These are phyloP conservation scores for Aphidius ervi DNA, from an alignment of 1,140 invertebrate genomes.

Conservation along the genomic window DNA sequence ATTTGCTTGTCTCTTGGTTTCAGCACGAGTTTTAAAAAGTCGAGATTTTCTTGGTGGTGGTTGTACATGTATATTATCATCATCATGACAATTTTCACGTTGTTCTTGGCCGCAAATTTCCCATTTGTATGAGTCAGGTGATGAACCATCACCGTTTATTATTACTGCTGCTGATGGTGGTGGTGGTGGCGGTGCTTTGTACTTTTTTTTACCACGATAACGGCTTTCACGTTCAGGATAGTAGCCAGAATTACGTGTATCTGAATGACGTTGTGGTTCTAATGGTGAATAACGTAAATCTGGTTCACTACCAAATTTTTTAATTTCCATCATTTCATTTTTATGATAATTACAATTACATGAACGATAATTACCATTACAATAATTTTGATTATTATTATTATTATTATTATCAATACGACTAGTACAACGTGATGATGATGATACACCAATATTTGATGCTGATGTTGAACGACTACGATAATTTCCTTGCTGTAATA, in stretches of 20 bases:
- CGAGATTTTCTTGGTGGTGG: constrained; percentile 59
- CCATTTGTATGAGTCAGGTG: constrained; percentile 35
- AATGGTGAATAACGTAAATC: constrained; percentile 54
- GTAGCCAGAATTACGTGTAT: constrained; percentile 25
- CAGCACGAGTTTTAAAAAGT: constrained; percentile 70
- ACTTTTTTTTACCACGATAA: constrained; percentile 61
- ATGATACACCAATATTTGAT: constrained; percentile 30
- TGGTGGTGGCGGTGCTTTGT: constrained; percentile 61
- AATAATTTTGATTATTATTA: constrained; percentile 26
- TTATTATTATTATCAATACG: too few species aligned
- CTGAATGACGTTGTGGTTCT: constrained; percentile 26
- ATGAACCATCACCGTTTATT: constrained; percentile 28
- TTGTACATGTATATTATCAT: constrained; percentile 26
- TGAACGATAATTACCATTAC: constrained; percentile 30
- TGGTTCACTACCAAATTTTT: constrained; percentile 68
- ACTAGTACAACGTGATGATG: constrained; percentile 24
- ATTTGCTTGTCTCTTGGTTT: constrained; percentile 57
- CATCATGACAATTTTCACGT: constrained; percentile 21
- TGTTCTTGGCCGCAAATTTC: constrained; percentile 38
- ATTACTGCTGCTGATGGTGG: not conserved
- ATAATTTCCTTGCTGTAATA: constrained; percentile 30
- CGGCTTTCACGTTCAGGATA: constrained; percentile 34
- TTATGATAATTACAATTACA: constrained; percentile 26
- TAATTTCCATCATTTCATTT: constrained; percentile 32
- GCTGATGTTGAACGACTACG: constrained; percentile 36